Evolutionary conservation across 2,888 invertebrate genomes (phyloP).

Genomic region (Myathropa florea): DNA sequence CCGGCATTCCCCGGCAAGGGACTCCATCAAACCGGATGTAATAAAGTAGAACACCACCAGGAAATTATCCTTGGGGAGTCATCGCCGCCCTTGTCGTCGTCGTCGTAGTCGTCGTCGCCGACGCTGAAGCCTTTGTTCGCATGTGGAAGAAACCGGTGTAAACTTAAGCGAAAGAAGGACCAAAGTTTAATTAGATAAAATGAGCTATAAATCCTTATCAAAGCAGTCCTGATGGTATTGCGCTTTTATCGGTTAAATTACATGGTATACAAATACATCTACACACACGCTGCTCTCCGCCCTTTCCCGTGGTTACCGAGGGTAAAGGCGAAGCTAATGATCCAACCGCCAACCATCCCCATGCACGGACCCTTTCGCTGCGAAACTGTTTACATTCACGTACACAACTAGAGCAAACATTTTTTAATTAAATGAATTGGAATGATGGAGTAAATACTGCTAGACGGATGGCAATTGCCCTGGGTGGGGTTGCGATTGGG

Average conservation of each 20-base stretch:
- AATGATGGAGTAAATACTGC: slow-evolving; percentile 65
- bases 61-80: slow-evolving; percentile 33
- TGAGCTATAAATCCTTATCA: slow-evolving; percentile 70
- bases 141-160: slow-evolving; percentile 9
- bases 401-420: slow-evolving; percentile 60
- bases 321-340: slow-evolving; percentile 50
- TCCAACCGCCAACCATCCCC: slow-evolving; percentile 26
- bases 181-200: slow-evolving; percentile 68
- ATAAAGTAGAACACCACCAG: slow-evolving; percentile 52
- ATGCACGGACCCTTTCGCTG: slow-evolving; percentile 21
- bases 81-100: not conserved
- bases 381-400: slow-evolving; percentile 59
- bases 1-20: not conserved
- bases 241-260: slow-evolving; percentile 63
- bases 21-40: slow-evolving; percentile 50
- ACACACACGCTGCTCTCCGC: slow-evolving; percentile 1
- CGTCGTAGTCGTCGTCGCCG: not conserved
- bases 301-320: not conserved
- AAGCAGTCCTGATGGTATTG: slow-evolving; percentile 62
- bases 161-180: slow-evolving; percentile 58
- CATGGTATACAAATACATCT: slow-evolving; percentile 45
- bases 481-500: slow-evolving; percentile 31
- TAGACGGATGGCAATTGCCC: slow-evolving; percentile 49
- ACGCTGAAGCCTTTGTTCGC: not conserved
- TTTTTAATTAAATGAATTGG: slow-evolving; percentile 70